phyloP scores from a whole-genome alignment of 2,797 vertebrate species.

The Phataginus tetradactyla region DNA sequence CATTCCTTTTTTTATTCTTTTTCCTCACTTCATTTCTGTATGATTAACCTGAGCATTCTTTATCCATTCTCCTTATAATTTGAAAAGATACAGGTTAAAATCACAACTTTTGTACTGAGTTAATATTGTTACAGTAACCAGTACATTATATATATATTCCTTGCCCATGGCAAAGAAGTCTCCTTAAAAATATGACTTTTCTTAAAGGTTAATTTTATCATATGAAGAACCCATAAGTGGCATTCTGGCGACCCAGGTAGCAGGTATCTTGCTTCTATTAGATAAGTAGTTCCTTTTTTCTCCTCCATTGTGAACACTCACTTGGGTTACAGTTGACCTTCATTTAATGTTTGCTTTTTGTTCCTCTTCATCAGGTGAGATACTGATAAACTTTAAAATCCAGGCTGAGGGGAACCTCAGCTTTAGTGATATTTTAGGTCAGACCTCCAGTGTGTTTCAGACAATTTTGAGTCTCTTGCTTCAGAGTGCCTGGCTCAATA shows the following conservation, averaged over 20 bases:
- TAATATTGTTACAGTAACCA: slow-evolving; percentile 1
- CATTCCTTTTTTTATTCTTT: not conserved
- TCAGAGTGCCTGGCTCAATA: not conserved
- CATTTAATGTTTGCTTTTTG: not conserved
- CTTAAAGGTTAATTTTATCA: slow-evolving; percentile 4
- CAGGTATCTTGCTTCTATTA: not conserved
- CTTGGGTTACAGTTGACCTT: not conserved
- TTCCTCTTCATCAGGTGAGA: not conserved
- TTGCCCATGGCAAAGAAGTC: slow-evolving; percentile 1
- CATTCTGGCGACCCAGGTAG: not conserved
- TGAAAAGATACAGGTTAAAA: slow-evolving; percentile 27
- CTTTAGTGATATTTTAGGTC: not conserved
- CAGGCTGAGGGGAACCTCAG: not conserved
- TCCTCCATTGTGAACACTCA: not conserved
- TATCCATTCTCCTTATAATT: not conserved
- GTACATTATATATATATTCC: not conserved
- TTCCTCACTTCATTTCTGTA: not conserved
- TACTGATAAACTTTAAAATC: slow-evolving; percentile 35
- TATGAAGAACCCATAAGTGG: not conserved
- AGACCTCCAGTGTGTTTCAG: not conserved
- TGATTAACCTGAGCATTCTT: not conserved
- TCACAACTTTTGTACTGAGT: not conserved
- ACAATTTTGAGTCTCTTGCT: not conserved
- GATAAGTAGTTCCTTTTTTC: not conserved
- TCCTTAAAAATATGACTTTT: not conserved